A percentile compares a stretch with the other conserved stretches of the same genome.
Conservation (phyloP, 2,888 invertebrate species). For the Drosophila gaucha region DNA sequence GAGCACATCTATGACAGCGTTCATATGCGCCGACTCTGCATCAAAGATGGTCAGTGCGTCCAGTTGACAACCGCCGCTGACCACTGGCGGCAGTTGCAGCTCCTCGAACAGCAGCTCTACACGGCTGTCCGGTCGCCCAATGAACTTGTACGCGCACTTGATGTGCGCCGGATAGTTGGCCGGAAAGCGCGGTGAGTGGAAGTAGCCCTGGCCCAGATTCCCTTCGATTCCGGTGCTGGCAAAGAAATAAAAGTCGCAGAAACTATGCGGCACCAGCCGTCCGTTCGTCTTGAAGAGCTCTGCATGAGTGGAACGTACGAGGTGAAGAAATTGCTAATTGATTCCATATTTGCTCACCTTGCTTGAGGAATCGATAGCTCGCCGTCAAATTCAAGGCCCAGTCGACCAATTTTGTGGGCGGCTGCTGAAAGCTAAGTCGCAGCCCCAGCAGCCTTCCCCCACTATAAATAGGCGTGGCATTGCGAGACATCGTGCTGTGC, state of each 20-base stretch:
- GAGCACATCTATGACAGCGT: conserved; percentile 92
- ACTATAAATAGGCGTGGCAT: conserved; percentile 81
- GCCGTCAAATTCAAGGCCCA: conserved; percentile 76
- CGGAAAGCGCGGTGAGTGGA: conserved; percentile 97
- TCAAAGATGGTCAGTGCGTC: conserved; percentile 95
- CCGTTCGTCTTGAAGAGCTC: conserved; percentile 93
- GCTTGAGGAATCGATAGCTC: conserved; percentile 82
- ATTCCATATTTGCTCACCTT: conserved; percentile 64
- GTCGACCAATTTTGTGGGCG: conserved; percentile 35
- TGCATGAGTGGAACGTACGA: conserved; percentile 81
- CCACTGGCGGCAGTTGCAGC: conserved; percentile 67
- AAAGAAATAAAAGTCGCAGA: conserved; percentile 94
- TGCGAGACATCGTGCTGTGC: conserved; percentile 59
- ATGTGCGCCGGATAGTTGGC: conserved; percentile 97
- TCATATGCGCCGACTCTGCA: conserved; percentile 88
- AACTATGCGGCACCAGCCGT: conserved; percentile 90
- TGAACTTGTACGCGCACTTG: conserved; percentile 94
- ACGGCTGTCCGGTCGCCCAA: conserved; percentile 87
- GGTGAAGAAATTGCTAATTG: background rate
- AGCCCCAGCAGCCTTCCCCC: conserved; percentile 76
- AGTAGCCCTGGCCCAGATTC: conserved; percentile 86
- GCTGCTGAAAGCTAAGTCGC: conserved; percentile 76
- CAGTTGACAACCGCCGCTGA: conserved; percentile 78
- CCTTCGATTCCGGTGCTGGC: conserved; percentile 86
- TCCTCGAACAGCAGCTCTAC: conserved; percentile 94